Conservation (phyloP, 92 coral and sea anemone species). For the Palythoa heliodiscus region DNA sequence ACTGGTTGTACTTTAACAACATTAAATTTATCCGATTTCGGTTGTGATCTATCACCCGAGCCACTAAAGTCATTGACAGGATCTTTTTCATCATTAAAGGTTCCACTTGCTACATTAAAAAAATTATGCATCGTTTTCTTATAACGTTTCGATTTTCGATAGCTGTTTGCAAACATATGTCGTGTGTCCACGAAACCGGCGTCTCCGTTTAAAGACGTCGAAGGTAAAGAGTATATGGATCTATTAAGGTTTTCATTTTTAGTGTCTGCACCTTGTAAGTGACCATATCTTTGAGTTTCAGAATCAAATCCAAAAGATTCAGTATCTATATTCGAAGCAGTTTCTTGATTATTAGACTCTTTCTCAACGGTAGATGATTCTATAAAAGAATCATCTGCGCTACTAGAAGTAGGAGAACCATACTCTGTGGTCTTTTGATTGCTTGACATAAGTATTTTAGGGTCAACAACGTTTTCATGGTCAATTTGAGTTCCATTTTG, state of each 20-base stretch:
- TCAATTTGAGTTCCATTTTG: background rate
- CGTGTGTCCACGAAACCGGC: constrained; percentile 26
- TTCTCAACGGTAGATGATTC: background rate
- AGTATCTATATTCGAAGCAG: background rate
- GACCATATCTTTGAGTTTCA: background rate
- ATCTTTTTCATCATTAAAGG: background rate
- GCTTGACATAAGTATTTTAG: background rate
- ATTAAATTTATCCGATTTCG: background rate
- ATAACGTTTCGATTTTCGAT: background rate
- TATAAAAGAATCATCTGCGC: background rate
- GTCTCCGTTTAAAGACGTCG: constrained; percentile 2
- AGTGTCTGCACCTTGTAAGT: background rate
- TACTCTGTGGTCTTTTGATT: background rate
- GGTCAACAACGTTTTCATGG: no score
- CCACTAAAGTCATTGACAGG: background rate
- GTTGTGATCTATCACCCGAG: background rate
- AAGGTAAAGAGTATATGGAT: background rate
- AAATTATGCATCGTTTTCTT: background rate
- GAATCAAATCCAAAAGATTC: constrained; percentile 2
- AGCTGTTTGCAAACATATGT: constrained; percentile 33
- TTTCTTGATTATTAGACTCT: background rate
- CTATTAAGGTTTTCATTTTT: background rate
- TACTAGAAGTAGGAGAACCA: background rate
- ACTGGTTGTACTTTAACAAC: background rate
- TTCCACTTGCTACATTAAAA: background rate